Conservation (phyloP, 1,140 invertebrate species). For the Drosophila rufa region DNA sequence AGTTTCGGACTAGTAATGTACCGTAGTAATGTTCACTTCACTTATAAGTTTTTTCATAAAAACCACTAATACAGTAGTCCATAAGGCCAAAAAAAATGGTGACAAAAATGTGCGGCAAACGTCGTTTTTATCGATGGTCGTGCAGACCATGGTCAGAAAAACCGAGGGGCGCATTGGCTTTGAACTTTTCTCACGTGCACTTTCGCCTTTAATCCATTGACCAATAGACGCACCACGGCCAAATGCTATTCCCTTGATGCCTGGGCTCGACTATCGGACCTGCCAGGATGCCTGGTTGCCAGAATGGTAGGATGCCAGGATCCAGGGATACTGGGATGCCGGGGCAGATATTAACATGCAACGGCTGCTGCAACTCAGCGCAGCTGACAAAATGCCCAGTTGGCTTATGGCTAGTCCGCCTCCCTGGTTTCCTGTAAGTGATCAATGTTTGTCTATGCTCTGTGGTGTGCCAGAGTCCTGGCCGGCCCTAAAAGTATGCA, state of each 20-base stretch:
- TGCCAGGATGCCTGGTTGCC: conserved; percentile 21
- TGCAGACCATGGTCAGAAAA: conserved; percentile 50
- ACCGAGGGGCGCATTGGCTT: conserved; percentile 19
- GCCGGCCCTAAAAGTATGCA: conserved; percentile 48
- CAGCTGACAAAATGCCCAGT: conserved; percentile 74
- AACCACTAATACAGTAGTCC: not conserved
- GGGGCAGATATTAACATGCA: conserved; percentile 72
- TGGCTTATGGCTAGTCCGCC: conserved; percentile 53
- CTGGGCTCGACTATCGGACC: conserved; percentile 4
- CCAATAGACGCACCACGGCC: conserved; percentile 58
- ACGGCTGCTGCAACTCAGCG: conserved; percentile 56
- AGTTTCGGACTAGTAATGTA: too few relatives aligned
- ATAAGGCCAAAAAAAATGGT: conserved; percentile 1
- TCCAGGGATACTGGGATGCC: conserved; percentile 27
- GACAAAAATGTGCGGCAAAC: conserved; percentile 12
- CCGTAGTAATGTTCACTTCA: not conserved
- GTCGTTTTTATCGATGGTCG: conserved; percentile 60
- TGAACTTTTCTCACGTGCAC: conserved; percentile 43
- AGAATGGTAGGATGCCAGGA: conserved; percentile 1
- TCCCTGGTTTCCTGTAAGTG: conserved; percentile 70
- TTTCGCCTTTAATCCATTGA: conserved; percentile 69
- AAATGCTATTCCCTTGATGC: conserved; percentile 40
- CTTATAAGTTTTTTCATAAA: conserved; percentile 5
- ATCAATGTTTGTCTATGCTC: conserved; percentile 81
- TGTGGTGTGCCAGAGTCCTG: conserved; percentile 60